Evolutionary conservation across 2,797 vertebrate genomes (phyloP).

Genomic region (Cichlasoma orientale): DNA sequence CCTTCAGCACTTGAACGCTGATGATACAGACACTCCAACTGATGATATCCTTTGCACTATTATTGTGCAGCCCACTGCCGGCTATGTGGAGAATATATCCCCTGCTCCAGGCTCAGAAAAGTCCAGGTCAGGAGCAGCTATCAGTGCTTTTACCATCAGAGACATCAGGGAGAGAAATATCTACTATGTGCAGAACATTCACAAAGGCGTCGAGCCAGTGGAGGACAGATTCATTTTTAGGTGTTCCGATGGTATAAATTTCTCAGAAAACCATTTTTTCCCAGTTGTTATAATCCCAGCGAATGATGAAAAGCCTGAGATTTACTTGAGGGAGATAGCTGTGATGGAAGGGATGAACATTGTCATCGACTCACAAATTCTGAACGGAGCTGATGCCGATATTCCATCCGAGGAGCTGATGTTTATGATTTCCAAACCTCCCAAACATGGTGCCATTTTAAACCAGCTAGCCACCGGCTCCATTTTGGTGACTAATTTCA

Average conservation of each 20-base stretch:
- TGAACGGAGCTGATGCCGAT: constrained; percentile 88
- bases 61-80: constrained; percentile 87
- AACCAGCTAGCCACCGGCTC: constrained; percentile 90
- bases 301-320: constrained; percentile 93
- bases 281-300: constrained; percentile 87
- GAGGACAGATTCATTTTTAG: constrained; percentile 91
- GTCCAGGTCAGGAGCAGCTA: constrained; percentile 88
- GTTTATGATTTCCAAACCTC: constrained; percentile 86
- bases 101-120: constrained; percentile 95
- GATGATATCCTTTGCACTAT: constrained; percentile 95
- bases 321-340: constrained; percentile 89
- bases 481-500: constrained; percentile 86
- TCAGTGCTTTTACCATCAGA: constrained; percentile 92
- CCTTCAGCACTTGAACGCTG: constrained; percentile 80
- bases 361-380: constrained; percentile 87
- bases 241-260: constrained; percentile 94
- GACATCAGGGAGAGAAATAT: constrained; percentile 87
- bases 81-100: constrained; percentile 94
- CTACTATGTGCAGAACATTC: constrained; percentile 93
- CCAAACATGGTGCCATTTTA: constrained; percentile 88
- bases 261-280: constrained; percentile 89
- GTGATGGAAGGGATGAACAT: constrained; percentile 97
- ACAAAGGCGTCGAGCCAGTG: constrained; percentile 89
- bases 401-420: constrained; percentile 84
- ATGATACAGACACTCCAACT: constrained; percentile 87